Evolutionary conservation across 2,797 vertebrate species (phyloP).

Genomic region (Buphagus erythrorhynchus): DNA sequence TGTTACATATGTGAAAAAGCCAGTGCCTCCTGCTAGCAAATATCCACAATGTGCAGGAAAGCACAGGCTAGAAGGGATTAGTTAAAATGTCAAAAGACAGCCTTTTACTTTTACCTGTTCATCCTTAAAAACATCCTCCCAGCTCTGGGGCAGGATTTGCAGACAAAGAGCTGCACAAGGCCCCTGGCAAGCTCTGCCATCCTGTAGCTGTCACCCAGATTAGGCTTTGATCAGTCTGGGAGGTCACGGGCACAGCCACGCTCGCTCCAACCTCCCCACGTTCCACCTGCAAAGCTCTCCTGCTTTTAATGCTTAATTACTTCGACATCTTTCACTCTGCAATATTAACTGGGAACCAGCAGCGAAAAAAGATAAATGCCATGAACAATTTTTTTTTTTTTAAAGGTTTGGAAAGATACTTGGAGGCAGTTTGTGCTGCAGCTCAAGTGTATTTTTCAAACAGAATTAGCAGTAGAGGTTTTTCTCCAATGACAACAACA

Average conservation of each 20-base stretch:
- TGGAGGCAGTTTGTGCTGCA: neutral
- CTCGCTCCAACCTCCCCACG: constrained; percentile 60
- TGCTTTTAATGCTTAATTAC: constrained; percentile 72
- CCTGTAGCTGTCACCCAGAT: constrained; percentile 93
- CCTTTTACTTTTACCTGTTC: constrained; percentile 90
- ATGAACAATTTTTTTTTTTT: neutral
- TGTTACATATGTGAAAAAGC: constrained; percentile 97
- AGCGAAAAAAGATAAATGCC: constrained; percentile 44
- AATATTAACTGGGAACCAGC: constrained; percentile 44
- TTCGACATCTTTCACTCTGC: constrained; percentile 40
- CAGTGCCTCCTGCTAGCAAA: constrained; percentile 94
- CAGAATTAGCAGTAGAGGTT: neutral
- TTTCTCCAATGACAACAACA: neutral
- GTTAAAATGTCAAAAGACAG: constrained; percentile 96
- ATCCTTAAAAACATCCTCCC: constrained; percentile 92
- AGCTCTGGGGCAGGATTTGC: constrained; percentile 88
- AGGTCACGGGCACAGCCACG: constrained; percentile 75
- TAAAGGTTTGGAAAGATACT: constrained; percentile 25
- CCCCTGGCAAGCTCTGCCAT: constrained; percentile 88
- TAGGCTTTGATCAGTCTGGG: constrained; percentile 83
- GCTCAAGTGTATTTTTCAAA: neutral
- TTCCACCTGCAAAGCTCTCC: constrained; percentile 74
- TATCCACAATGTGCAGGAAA: constrained; percentile 88
- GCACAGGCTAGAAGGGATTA: constrained; percentile 91
- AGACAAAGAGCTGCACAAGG: constrained; percentile 77